Conservation (phyloP, 2,888 invertebrate genomes). For the Tholera decimalis region DNA sequence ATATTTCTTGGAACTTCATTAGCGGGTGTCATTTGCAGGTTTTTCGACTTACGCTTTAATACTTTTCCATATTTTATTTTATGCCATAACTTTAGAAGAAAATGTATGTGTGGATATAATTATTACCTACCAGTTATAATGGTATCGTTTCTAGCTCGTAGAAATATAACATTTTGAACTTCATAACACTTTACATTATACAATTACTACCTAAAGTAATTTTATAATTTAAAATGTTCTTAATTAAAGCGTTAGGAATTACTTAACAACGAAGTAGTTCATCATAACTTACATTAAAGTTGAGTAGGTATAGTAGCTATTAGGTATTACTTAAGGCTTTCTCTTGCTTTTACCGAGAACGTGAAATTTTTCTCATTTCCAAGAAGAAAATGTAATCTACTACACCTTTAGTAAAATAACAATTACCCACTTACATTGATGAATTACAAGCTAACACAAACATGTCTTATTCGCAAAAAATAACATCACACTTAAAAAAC, state of each 20-base stretch:
- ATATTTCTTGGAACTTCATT: constrained; percentile 17
- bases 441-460: too few relatives aligned
- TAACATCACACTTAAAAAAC: too few relatives aligned
- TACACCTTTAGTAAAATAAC: background rate
- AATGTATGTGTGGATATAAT: constrained; percentile 1
- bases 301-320: background rate
- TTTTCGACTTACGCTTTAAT: constrained; percentile 1
- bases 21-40: constrained; percentile 7
- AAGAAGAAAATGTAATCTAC: background rate
- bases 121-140: background rate
- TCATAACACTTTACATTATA: background rate
- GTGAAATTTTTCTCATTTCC: background rate
- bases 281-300: background rate
- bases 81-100: background rate
- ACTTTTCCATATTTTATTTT: background rate
- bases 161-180: constrained; percentile 3
- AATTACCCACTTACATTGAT: too few relatives aligned
- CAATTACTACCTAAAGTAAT: too few relatives aligned
- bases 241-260: background rate
- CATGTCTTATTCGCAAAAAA: too few relatives aligned
- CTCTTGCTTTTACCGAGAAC: background rate
- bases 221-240: background rate
- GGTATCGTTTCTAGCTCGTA: background rate
- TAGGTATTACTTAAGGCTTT: constrained; percentile 9
- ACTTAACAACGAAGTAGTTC: constrained; percentile 7